Percentiles rank a stretch among this genome's conserved stretches.
Evolutionary conservation across 2,797 vertebrate species (phyloP).

Genomic region (Capromys pilorides): DNA sequence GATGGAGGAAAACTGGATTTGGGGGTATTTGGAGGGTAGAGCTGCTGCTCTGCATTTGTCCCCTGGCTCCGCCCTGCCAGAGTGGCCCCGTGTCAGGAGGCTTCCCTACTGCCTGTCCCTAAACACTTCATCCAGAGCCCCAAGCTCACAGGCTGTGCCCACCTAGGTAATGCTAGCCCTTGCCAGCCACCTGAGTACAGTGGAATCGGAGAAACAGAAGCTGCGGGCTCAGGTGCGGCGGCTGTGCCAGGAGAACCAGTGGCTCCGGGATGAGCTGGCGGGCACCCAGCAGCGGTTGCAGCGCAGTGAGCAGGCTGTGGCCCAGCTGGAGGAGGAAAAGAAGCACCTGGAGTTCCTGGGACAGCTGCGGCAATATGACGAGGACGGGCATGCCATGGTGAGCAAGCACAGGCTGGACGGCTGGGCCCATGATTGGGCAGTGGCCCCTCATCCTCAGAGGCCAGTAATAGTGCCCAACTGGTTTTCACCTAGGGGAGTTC

Average conservation of each 20-base stretch:
- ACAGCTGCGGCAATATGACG: constrained; percentile 98
- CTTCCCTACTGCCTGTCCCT: background rate
- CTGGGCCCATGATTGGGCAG: background rate
- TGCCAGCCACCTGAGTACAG: constrained; percentile 96
- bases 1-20: background rate
- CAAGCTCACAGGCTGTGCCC: constrained; percentile 43
- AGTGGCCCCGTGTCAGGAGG: background rate
- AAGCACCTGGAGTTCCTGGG: constrained; percentile 99
- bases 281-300: constrained; percentile 99
- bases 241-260: constrained; percentile 99
- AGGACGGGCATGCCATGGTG: constrained; percentile 94
- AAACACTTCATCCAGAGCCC: background rate
- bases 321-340: constrained; percentile 99
- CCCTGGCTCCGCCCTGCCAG: background rate
- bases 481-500: background rate
- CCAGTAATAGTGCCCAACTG: background rate
- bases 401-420: constrained; percentile 68
- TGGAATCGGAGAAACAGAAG: constrained; percentile 99
- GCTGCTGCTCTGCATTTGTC: background rate
- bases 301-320: constrained; percentile 96
- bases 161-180: constrained; percentile 98
- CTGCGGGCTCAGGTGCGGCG: constrained; percentile 96
- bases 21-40: background rate
- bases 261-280: constrained; percentile 97
- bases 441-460: background rate